phyloP scores from a whole-genome alignment of 2,113 vertebrate genomes.

The Pavo muticus region DNA sequence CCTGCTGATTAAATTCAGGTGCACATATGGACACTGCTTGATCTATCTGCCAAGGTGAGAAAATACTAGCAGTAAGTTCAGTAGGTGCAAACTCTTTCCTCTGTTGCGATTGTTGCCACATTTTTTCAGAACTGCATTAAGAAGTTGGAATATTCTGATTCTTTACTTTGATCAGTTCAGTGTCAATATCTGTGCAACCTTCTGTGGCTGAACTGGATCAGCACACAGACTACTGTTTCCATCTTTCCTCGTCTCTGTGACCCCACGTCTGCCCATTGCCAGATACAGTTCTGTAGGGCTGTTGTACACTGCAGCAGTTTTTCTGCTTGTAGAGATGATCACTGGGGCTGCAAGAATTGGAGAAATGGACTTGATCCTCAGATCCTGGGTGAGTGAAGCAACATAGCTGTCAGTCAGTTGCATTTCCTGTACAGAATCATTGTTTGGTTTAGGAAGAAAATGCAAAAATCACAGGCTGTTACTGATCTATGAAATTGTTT shows the following conservation, averaged over 20 bases:
- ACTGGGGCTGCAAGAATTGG: no score
- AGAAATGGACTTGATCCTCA: neutral
- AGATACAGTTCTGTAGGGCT: neutral
- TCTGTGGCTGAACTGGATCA: neutral
- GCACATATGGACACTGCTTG: neutral
- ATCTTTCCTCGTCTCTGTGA: neutral
- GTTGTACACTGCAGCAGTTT: neutral
- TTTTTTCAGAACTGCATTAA: neutral
- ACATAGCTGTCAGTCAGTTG: neutral
- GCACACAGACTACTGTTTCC: neutral
- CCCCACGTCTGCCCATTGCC: neutral
- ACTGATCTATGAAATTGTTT: neutral
- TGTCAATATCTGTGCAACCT: fast-evolving
- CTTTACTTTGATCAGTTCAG: neutral
- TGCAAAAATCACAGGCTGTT: neutral
- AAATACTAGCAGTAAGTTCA: neutral
- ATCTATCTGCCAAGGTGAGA: neutral
- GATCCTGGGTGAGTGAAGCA: neutral
- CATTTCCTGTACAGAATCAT: neutral
- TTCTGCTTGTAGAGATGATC: neutral
- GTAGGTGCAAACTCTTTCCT: neutral
- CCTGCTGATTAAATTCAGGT: neutral
- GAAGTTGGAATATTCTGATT: neutral
- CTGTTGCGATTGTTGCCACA: neutral
- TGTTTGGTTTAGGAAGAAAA: neutral